Percentiles rank a stretch among this genome's conserved stretches.
phyloP scores from a whole-genome alignment of 2,888 invertebrate species.

The Auanema sp. region DNA sequence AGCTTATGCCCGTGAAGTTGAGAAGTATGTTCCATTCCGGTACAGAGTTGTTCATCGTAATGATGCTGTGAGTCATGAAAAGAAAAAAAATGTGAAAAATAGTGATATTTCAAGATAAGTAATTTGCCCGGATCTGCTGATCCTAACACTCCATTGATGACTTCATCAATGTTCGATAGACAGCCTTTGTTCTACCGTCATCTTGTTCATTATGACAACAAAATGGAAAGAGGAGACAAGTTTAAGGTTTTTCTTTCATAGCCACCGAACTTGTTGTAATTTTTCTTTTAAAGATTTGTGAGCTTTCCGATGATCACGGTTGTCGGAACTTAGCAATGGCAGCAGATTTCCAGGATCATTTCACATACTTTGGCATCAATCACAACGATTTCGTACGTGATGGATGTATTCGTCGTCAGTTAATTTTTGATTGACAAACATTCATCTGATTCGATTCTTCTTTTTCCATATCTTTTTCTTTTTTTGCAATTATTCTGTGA shows the following conservation, averaged over 20 bases:
- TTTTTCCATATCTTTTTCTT: too few relatives aligned
- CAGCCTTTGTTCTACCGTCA: slow-evolving; percentile 61
- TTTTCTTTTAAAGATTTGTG: slow-evolving; percentile 42
- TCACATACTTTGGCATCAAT: slow-evolving; percentile 58
- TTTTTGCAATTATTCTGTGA: too few relatives aligned
- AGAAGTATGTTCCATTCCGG: slow-evolving; percentile 55
- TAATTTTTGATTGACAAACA: not conserved
- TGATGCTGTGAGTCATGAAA: slow-evolving; percentile 46
- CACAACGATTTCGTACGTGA: slow-evolving; percentile 57
- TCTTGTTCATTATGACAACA: slow-evolving; percentile 57
- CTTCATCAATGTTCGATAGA: slow-evolving; percentile 49
- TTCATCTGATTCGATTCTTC: not conserved
- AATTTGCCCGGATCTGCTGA: slow-evolving; percentile 60
- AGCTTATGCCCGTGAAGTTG: slow-evolving; percentile 60
- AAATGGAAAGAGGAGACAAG: slow-evolving; percentile 49
- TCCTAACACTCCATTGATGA: slow-evolving; percentile 47
- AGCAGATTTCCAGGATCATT: slow-evolving; percentile 57
- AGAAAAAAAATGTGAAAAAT: not conserved
- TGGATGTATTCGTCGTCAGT: slow-evolving; percentile 39
- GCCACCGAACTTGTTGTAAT: not conserved
- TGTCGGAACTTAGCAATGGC: slow-evolving; percentile 57
- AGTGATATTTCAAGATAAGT: slow-evolving; percentile 43
- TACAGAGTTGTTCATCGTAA: slow-evolving; percentile 60
- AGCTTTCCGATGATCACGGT: slow-evolving; percentile 58
- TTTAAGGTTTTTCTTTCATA: slow-evolving; percentile 31